Conservation (phyloP, 2,113 vertebrate species). For the Lophius piscatorius region DNA sequence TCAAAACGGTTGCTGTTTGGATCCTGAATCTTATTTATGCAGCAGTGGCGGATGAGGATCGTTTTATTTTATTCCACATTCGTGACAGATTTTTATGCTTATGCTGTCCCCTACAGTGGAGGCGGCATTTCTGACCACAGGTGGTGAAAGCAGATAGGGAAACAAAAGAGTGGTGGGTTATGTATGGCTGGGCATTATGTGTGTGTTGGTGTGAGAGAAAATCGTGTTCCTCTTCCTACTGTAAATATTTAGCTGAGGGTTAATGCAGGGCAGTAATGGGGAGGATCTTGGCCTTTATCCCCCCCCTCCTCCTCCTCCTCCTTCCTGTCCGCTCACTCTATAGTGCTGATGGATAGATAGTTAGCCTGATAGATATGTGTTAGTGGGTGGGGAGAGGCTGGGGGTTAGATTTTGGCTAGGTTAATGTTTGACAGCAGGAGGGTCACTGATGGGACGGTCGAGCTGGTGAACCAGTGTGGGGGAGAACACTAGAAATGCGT, state of each 20-base stretch:
- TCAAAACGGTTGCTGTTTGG: background rate
- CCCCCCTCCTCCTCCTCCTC: slow-evolving; percentile 7
- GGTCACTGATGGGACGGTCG: slow-evolving; percentile 59
- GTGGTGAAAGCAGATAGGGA: slow-evolving; percentile 35
- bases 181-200: slow-evolving; percentile 27
- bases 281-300: slow-evolving; percentile 50
- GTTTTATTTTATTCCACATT: slow-evolving; percentile 21
- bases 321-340: slow-evolving; percentile 52
- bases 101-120: slow-evolving; percentile 25
- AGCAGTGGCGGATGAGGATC: slow-evolving; percentile 1
- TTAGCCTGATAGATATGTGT: slow-evolving; percentile 70
- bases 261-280: slow-evolving; percentile 75
- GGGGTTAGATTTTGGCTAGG: slow-evolving; percentile 71
- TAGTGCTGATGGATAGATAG: slow-evolving; percentile 69
- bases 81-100: slow-evolving; percentile 7
- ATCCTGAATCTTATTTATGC: slow-evolving; percentile 12
- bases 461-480: slow-evolving; percentile 35
- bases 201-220: slow-evolving; percentile 11
- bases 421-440: slow-evolving; percentile 76
- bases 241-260: slow-evolving; percentile 78
- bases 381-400: slow-evolving; percentile 46
- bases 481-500: slow-evolving; percentile 28
- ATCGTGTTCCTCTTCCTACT: slow-evolving; percentile 51
- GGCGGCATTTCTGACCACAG: slow-evolving; percentile 21
- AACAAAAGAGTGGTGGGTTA: slow-evolving; percentile 4